Conservation (phyloP, 2,113 vertebrate species). For the Orycteropus afer region DNA sequence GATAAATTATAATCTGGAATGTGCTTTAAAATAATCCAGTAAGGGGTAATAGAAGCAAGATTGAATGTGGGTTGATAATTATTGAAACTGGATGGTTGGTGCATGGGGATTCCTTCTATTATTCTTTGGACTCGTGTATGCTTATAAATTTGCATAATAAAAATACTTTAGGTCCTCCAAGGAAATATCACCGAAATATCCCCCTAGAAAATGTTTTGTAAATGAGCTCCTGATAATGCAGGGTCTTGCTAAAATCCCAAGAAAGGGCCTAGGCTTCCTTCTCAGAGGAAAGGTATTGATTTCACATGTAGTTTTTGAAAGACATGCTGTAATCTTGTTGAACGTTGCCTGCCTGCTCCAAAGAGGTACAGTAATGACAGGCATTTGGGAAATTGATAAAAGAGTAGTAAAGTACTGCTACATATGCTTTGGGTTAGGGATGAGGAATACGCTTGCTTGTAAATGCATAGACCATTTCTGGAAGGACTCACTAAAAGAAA, state of each 20-base stretch:
- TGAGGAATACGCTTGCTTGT: not conserved
- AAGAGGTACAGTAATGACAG: not conserved
- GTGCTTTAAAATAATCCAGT: not conserved
- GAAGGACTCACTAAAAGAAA: not conserved
- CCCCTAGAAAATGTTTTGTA: not conserved
- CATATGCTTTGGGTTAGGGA: not conserved
- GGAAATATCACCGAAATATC: not conserved
- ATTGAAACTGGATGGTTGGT: too few species aligned
- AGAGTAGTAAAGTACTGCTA: not conserved
- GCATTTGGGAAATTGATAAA: not conserved
- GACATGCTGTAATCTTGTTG: not conserved
- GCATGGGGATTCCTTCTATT: not conserved
- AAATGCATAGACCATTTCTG: not conserved
- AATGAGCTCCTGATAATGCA: not conserved
- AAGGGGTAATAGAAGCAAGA: not conserved
- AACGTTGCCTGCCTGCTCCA: not conserved
- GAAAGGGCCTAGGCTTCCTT: not conserved
- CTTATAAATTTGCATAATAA: slow-evolving; percentile 27
- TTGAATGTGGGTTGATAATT: not conserved
- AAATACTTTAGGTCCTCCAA: not conserved
- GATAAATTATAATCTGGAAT: not conserved
- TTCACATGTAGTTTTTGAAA: not conserved
- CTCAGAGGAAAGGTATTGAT: not conserved
- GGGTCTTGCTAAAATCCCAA: not conserved
- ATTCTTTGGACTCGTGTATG: not conserved